Percentiles rank a stretch among this genome's conserved stretches.
phyloP scores from a whole-genome alignment of 2,113 vertebrate genomes.

The Colius striatus region DNA sequence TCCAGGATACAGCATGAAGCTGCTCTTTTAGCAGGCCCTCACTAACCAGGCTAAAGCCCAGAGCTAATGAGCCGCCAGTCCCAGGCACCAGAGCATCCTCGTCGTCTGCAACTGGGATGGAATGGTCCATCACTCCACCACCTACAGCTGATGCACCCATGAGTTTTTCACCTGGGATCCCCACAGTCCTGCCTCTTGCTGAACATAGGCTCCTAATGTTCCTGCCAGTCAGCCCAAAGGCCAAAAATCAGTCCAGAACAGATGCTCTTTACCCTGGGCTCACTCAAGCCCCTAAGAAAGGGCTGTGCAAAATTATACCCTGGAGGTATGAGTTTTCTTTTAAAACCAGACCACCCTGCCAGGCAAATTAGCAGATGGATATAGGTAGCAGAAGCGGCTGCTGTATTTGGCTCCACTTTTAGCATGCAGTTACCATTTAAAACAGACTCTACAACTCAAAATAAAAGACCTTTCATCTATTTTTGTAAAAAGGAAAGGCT shows the following conservation, averaged over 20 bases:
- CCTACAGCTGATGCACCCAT: conserved; percentile 26
- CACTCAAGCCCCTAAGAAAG: neutral
- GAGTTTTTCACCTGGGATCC: conserved; percentile 28
- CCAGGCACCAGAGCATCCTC: conserved; percentile 51
- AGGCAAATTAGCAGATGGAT: conserved; percentile 44
- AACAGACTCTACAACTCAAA: conserved; percentile 46
- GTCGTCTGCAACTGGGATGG: conserved; percentile 27
- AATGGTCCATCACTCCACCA: conserved; percentile 23
- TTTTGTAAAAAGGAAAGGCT: conserved; percentile 25
- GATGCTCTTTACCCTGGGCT: conserved; percentile 25
- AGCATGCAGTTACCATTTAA: conserved; percentile 9
- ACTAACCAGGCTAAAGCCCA: conserved; percentile 67
- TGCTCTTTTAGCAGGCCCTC: conserved; percentile 76
- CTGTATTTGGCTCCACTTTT: neutral
- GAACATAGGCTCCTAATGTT: neutral
- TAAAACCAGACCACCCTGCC: conserved; percentile 32
- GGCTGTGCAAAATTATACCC: conserved; percentile 11
- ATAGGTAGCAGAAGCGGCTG: conserved; percentile 32
- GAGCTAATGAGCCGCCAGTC: conserved; percentile 77
- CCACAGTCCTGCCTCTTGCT: neutral
- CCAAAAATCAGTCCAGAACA: neutral
- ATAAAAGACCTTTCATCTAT: conserved; percentile 42
- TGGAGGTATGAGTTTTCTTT: neutral
- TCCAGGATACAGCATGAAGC: conserved; percentile 87
- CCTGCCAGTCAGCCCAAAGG: neutral